Percentiles rank a stretch among this genome's conserved stretches.
Conservation (phyloP, 1,140 invertebrate genomes). For the Metopolophium dirhodum region DNA sequence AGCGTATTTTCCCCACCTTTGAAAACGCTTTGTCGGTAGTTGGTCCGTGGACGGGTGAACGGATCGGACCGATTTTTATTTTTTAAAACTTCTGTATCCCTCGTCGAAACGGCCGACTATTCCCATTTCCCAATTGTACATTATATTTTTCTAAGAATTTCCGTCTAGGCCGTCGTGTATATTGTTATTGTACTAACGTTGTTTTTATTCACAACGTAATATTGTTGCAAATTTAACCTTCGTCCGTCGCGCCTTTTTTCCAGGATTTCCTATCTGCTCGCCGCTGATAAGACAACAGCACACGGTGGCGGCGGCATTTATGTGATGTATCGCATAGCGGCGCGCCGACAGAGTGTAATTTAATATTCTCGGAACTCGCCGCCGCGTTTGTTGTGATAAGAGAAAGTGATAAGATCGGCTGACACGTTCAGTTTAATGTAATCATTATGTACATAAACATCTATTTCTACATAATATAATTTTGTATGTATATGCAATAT, state of each 20-base stretch:
- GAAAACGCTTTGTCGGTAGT: not conserved
- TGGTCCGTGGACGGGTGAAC: not conserved
- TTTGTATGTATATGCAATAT: not conserved
- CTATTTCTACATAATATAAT: conserved; percentile 4
- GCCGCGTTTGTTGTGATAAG: conserved; percentile 29
- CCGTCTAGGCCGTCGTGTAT: not conserved
- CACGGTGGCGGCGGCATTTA: not conserved
- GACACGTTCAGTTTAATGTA: conserved; percentile 10
- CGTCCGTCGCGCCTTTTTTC: not conserved
- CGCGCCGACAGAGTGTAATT: not conserved
- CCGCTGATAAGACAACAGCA: not conserved
- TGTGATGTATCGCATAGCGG: not conserved
- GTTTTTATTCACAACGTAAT: not conserved
- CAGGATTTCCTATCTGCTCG: not conserved
- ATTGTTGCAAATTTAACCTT: conserved; percentile 24
- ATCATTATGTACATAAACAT: conserved; percentile 8
- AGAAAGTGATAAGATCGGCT: conserved; percentile 20
- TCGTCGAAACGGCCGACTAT: not conserved
- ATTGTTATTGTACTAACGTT: not conserved
- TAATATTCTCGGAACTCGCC: conserved; percentile 26
- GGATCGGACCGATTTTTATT: not conserved
- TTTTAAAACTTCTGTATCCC: not conserved
- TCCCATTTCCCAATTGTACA: not conserved
- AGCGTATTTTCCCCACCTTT: not conserved
- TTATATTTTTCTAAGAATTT: not conserved